phyloP scores from a whole-genome alignment of 1,140 invertebrate species.

The Drosophila parvula region DNA sequence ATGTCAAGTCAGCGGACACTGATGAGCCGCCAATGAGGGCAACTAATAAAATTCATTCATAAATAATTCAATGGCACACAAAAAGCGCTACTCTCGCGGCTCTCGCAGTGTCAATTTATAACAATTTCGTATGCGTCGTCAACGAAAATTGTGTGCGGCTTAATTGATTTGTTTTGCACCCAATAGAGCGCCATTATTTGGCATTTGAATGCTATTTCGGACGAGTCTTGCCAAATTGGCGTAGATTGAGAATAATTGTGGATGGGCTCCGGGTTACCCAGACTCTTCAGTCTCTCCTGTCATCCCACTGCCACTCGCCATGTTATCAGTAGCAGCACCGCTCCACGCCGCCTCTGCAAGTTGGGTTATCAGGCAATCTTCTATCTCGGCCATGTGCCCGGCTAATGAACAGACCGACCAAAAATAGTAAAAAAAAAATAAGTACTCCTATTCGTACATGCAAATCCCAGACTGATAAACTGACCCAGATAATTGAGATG shows the following conservation, averaged over 20 bases:
- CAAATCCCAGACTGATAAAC: slow-evolving; percentile 46
- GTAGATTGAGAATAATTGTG: slow-evolving; percentile 74
- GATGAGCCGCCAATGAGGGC: slow-evolving; percentile 80
- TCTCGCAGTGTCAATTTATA: slow-evolving; percentile 66
- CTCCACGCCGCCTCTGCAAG: slow-evolving; percentile 29
- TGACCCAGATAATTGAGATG: slow-evolving; percentile 37
- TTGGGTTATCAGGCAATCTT: slow-evolving; percentile 31
- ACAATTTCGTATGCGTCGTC: slow-evolving; percentile 77
- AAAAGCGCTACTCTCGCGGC: slow-evolving; percentile 5
- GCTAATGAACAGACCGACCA: slow-evolving; percentile 24
- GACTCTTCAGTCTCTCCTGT: not conserved
- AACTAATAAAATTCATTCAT: slow-evolving; percentile 82
- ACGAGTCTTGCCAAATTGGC: slow-evolving; percentile 66
- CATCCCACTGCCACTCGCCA: not conserved
- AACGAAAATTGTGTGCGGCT: slow-evolving; percentile 57
- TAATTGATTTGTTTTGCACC: slow-evolving; percentile 80
- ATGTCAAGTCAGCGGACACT: slow-evolving; percentile 68
- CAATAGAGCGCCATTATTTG: slow-evolving; percentile 48
- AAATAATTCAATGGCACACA: slow-evolving; percentile 76
- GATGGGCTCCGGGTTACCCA: slow-evolving; percentile 8
- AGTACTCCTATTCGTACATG: slow-evolving; percentile 19
- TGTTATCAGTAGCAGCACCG: slow-evolving; percentile 24
- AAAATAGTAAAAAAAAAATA: slow-evolving; percentile 35
- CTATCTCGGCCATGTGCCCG: slow-evolving; percentile 39
- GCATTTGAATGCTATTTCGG: slow-evolving; percentile 57